phyloP scores from a whole-genome alignment of 2,797 vertebrate genomes.

The Crax fasciolata region DNA sequence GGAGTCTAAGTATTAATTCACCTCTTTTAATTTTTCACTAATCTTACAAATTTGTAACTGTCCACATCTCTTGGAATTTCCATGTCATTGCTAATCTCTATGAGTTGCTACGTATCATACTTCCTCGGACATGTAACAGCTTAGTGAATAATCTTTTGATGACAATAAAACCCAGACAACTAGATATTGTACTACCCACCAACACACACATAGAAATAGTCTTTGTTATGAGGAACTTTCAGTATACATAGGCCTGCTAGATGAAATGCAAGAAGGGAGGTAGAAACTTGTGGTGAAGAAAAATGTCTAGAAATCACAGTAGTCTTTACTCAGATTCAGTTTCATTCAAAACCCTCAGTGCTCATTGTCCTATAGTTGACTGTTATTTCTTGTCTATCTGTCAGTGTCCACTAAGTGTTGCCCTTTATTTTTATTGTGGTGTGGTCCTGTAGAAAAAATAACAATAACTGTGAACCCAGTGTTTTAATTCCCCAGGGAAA shows the following conservation, averaged over 20 bases:
- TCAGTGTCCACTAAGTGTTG: background rate
- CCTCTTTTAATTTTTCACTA: background rate
- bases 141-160: background rate
- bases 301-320: background rate
- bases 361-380: background rate
- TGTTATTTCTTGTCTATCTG: too few species aligned
- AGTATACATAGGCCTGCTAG: accelerated
- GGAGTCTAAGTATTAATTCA: background rate
- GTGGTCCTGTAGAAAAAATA: background rate
- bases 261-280: background rate
- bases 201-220: accelerated
- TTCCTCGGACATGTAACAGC: accelerated
- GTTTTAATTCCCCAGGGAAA: background rate
- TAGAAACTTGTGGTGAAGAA: background rate
- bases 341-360: background rate
- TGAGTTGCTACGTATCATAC: background rate
- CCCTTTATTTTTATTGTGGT: background rate
- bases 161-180: accelerated
- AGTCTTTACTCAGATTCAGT: background rate
- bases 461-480: background rate
- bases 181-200: accelerated
- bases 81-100: background rate
- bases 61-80: background rate
- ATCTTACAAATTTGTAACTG: background rate
- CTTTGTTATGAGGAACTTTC: background rate